Percentiles rank a stretch among this genome's conserved stretches.
These are phyloP conservation scores for Tetramorium bicarinatum DNA, from an alignment of 2,888 invertebrate species.

Conservation along the genomic window DNA sequence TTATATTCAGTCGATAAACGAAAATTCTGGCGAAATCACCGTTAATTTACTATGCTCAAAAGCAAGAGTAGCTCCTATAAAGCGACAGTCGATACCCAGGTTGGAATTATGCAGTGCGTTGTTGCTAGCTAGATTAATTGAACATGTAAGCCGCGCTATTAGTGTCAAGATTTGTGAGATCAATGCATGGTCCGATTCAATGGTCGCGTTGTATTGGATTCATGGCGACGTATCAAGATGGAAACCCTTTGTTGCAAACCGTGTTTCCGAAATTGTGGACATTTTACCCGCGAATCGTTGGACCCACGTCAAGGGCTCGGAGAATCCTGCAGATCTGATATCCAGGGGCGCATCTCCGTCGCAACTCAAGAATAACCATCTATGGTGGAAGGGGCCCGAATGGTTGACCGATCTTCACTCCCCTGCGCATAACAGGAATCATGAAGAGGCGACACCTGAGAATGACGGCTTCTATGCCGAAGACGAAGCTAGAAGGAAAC, in stretches of 20 bases:
- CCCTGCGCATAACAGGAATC: too few species aligned
- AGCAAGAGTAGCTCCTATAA: not conserved
- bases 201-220: not conserved
- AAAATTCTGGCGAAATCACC: accelerated
- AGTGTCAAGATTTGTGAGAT: not conserved
- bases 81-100: not conserved
- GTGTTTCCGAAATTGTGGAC: not conserved
- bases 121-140: not conserved
- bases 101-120: not conserved
- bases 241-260: not conserved
- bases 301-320: not conserved
- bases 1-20: not conserved
- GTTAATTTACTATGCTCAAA: not conserved
- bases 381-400: not conserved
- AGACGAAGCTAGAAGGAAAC: not conserved
- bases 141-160: not conserved
- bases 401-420: not conserved
- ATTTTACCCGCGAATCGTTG: not conserved
- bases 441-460: accelerated
- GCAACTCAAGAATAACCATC: not conserved
- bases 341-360: not conserved
- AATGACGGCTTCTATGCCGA: not conserved
- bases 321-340: not conserved
- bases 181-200: not conserved
- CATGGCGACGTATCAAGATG: not conserved